These are phyloP conservation scores for Drosophila kanekoi DNA, from an alignment of 2,888 invertebrate species.

Conservation along the genomic window DNA sequence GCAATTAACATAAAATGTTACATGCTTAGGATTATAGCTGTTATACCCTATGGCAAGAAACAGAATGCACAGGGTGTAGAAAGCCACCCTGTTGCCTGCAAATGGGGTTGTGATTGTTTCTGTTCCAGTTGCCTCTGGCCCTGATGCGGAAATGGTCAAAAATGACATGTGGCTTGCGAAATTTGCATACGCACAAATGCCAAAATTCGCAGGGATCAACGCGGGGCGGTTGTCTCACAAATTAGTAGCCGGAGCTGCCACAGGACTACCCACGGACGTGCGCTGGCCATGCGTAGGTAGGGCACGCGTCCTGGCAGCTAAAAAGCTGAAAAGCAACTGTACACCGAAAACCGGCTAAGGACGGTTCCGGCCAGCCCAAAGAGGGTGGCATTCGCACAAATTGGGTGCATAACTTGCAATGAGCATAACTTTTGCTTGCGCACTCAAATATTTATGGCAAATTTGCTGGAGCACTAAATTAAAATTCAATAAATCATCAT, in stretches of 20 bases:
- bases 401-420: constrained; percentile 62
- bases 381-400: constrained; percentile 35
- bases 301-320: constrained; percentile 63
- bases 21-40: too few species aligned
- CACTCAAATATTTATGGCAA: constrained; percentile 80
- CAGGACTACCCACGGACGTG: constrained; percentile 21
- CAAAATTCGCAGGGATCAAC: constrained; percentile 41
- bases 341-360: constrained; percentile 24
- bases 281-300: constrained; percentile 61
- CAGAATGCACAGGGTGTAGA: constrained; percentile 29
- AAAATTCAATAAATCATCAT: constrained; percentile 83
- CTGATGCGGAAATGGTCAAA: constrained; percentile 73
- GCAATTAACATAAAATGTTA: too few species aligned
- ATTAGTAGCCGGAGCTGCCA: constrained; percentile 12
- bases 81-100: constrained; percentile 42
- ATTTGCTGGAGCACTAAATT: constrained; percentile 74
- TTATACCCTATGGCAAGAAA: not conserved
- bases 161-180: constrained; percentile 70
- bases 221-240: constrained; percentile 6
- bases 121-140: constrained; percentile 51
- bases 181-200: constrained; percentile 77
- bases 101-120: constrained; percentile 53
- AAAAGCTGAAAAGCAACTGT: constrained; percentile 71
- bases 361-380: not conserved
- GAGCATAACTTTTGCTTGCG: constrained; percentile 67